A percentile compares a stretch with the other conserved stretches of the same genome.
Evolutionary conservation across 2,113 vertebrate species (phyloP).

Genomic region (Eidolon helvum): DNA sequence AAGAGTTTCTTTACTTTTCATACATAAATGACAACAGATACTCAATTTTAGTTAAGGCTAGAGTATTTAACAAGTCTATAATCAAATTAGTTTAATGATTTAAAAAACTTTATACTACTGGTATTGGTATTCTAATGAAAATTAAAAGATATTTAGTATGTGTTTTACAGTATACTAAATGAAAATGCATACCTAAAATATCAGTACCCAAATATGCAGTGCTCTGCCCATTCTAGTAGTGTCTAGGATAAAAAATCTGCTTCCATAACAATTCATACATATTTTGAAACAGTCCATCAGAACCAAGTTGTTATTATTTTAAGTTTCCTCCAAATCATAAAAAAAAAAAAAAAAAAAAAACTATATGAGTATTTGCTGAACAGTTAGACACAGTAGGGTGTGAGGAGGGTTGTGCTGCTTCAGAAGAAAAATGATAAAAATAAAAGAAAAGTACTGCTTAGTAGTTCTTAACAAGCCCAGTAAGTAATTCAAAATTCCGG

Average conservation of each 20-base stretch:
- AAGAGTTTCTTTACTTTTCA: neutral
- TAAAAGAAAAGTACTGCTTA: neutral
- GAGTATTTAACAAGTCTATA: neutral
- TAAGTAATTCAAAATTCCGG: slow-evolving; percentile 25
- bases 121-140: neutral
- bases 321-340: neutral
- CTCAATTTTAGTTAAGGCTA: slow-evolving; percentile 8
- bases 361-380: neutral
- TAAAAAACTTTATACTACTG: neutral
- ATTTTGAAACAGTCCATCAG: neutral
- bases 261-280: neutral
- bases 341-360: neutral
- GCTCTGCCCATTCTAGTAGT: neutral
- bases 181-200: neutral
- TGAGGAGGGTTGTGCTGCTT: neutral
- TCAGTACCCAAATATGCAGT: neutral
- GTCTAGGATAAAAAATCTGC: neutral
- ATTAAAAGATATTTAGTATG: neutral
- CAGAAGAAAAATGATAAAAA: neutral
- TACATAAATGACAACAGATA: neutral
- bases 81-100: neutral
- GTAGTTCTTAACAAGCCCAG: neutral
- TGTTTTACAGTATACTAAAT: neutral
- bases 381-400: neutral
- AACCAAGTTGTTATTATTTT: neutral